Conservation (phyloP, 2,797 vertebrate species). For the Huso huso region DNA sequence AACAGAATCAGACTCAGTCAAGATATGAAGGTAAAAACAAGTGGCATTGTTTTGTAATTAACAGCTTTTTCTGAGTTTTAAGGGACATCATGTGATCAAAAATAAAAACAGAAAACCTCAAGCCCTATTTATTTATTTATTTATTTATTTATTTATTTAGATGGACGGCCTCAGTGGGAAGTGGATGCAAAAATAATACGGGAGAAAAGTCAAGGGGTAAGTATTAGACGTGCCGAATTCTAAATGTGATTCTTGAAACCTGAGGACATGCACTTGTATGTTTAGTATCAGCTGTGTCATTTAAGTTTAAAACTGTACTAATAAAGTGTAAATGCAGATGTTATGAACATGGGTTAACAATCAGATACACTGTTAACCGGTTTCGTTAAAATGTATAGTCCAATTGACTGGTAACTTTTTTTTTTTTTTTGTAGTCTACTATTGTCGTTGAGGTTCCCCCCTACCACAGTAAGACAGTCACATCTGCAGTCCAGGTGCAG, state of each 20-base stretch:
- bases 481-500: slow-evolving; percentile 87
- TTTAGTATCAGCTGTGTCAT: too few relatives aligned
- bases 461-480: slow-evolving; percentile 89
- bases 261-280: too few relatives aligned
- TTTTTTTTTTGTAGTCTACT: slow-evolving; percentile 65
- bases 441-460: slow-evolving; percentile 90
- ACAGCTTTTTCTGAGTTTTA: too few relatives aligned
- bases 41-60: too few relatives aligned
- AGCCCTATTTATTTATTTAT: not conserved
- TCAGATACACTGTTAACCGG: not conserved
- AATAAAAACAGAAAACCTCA: too few relatives aligned
- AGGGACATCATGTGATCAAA: too few relatives aligned
- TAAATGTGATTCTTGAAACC: not conserved
- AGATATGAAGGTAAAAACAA: too few relatives aligned
- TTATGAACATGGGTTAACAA: too few relatives aligned
- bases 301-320: too few relatives aligned
- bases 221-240: slow-evolving; percentile 24
- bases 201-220: slow-evolving; percentile 92
- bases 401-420: slow-evolving; percentile 6
- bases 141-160: slow-evolving; percentile 46
- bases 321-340: too few relatives aligned
- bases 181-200: slow-evolving; percentile 91
- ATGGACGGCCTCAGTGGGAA: slow-evolving; percentile 96
- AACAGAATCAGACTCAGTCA: too few relatives aligned
- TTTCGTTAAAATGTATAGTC: slow-evolving; percentile 3